A percentile compares a stretch with the other conserved stretches of the same genome.
Evolutionary conservation across 1,140 invertebrate species (phyloP).

Genomic region (Drosophila lacteicornis): DNA sequence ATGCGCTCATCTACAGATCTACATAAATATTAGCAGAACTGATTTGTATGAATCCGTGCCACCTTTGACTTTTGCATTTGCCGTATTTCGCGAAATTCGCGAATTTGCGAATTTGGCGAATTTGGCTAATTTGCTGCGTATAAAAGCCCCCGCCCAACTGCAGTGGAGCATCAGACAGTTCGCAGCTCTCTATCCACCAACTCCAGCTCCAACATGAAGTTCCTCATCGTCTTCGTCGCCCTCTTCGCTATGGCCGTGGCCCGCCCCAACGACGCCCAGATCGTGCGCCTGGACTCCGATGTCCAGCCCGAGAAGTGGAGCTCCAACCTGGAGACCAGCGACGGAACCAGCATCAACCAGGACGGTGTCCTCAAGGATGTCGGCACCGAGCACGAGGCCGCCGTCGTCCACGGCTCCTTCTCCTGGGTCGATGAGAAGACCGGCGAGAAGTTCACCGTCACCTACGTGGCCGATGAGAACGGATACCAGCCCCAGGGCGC

Average conservation of each 20-base stretch:
- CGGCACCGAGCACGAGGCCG: constrained; percentile 58
- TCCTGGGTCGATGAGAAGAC: constrained; percentile 50
- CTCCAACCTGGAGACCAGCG: constrained; percentile 85
- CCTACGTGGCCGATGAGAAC: constrained; percentile 85
- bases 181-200: constrained; percentile 30
- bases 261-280: constrained; percentile 16
- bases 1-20: constrained; percentile 43
- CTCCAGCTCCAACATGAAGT: constrained; percentile 66
- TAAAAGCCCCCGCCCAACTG: constrained; percentile 45
- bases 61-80: constrained; percentile 55
- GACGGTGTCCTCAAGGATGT: neutral
- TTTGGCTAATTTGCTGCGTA: constrained; percentile 20
- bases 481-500: constrained; percentile 89
- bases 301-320: constrained; percentile 21
- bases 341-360: constrained; percentile 87
- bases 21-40: constrained; percentile 45
- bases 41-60: constrained; percentile 24
- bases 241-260: constrained; percentile 53
- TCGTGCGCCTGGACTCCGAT: constrained; percentile 8
- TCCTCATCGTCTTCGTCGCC: constrained; percentile 61
- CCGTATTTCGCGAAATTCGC: neutral
- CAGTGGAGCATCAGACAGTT: constrained; percentile 56
- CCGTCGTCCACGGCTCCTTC: constrained; percentile 54
- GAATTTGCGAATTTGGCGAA: neutral
- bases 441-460: constrained; percentile 50